Base-by-base conservation (phyloP, 1,140 invertebrate genomes). In the Drosophila tsacasi region DNA sequence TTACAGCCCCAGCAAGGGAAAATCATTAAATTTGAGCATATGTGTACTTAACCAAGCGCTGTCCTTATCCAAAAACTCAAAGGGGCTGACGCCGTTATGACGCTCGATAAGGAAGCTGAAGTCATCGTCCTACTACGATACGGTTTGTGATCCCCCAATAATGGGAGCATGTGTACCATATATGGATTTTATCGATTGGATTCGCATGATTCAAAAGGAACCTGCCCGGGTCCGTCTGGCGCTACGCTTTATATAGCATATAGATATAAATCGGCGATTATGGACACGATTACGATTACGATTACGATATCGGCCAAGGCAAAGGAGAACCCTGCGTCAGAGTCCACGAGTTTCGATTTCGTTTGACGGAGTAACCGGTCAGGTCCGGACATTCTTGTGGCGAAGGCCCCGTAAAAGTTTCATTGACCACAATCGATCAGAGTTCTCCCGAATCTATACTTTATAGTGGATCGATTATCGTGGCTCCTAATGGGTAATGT, bases 91-190 rank as follows among this genome's bases (percentile, higher is more conserved):
- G 25, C n/a, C 19, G 27, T 44, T 40, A 30, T 30, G n/a, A 9
- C 23, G 10, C 19, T 40, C 39, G 67, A 71, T 71, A 71, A 68
- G 49, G 37, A 57, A 46, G 23, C 50, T 55, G 32, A 44, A 71
- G 67, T 68, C 67, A 71, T 71, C 67, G 49, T 68, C 67, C 63
- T 71, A 69, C 27, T 21, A n/a, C 49, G 64, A 71, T 71, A 71
- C 21, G 49, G 67, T 57, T 71, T 71, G 67, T 52, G 49, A 71
- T 71, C 67, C 67, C 67, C 46, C 64, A 54, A 71, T 71, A 67
- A 67, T 44, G 5, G 47, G 21, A 54, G 10, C 62, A 25, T 4
- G 27, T 1, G 27, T 27, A 30, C 1, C 19, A 23, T n/a, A 32
- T 15, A 21, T 32, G 2, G 42, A 52, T 21, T 64, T 40, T 35